phyloP scores from a whole-genome alignment of 2,113 vertebrate genomes.

The Scalopus aquaticus region DNA sequence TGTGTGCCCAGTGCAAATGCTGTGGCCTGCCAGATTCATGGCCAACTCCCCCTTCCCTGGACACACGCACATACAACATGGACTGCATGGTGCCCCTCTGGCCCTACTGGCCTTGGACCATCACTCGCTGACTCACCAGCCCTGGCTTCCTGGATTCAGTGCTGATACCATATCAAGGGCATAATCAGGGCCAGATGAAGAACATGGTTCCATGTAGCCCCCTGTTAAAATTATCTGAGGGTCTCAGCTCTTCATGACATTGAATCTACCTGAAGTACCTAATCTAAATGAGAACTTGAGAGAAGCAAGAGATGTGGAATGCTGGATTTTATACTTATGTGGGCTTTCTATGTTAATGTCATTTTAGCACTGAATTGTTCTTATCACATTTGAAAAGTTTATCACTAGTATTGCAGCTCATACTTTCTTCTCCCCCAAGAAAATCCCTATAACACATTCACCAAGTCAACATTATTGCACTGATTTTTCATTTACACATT shows the following conservation, averaged over 20 bases:
- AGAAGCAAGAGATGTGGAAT: neutral
- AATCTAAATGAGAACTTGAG: neutral
- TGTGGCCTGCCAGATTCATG: neutral
- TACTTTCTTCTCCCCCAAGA: neutral
- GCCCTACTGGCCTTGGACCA: neutral
- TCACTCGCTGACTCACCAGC: neutral
- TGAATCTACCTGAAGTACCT: neutral
- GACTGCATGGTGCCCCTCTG: neutral
- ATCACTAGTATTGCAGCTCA: neutral
- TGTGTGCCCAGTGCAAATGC: neutral
- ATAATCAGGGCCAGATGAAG: neutral
- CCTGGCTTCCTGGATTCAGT: neutral
- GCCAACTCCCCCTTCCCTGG: neutral
- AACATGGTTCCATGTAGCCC: neutral
- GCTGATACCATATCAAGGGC: neutral
- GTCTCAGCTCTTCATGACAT: neutral
- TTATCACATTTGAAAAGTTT: neutral
- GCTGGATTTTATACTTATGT: neutral
- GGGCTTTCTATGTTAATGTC: neutral
- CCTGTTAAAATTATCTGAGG: neutral
- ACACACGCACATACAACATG: neutral
- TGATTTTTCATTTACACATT: neutral
- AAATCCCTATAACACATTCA: neutral
- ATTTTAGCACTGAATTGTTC: neutral
- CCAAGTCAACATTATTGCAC: neutral